Evolutionary conservation across 1,140 invertebrate genomes (phyloP).

Genomic region (Drosophila repleta): DNA sequence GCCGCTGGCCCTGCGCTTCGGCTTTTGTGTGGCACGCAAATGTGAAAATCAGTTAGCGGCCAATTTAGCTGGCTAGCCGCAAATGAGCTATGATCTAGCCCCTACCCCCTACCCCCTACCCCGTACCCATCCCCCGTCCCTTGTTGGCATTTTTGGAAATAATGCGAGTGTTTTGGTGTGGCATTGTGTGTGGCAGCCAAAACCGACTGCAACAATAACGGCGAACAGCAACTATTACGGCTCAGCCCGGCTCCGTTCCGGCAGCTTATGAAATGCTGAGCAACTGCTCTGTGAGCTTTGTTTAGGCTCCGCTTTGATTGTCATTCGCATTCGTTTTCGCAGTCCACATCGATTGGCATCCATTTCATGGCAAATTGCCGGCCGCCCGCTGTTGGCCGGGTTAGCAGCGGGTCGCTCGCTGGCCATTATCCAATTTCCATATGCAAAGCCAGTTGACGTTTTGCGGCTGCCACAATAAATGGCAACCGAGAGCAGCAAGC

Average conservation of each 20-base stretch:
- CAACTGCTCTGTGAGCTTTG: constrained; percentile 1
- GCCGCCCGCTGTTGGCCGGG: background rate
- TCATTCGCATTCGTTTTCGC: constrained; percentile 6
- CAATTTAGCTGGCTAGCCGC: constrained; percentile 70
- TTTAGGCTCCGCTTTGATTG: constrained; percentile 21
- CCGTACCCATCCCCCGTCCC: background rate
- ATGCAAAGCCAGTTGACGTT: constrained; percentile 78
- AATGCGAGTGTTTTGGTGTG: constrained; percentile 75
- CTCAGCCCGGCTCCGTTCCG: too few relatives aligned
- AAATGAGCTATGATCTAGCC: constrained; percentile 48
- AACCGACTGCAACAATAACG: constrained; percentile 20
- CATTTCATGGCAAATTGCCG: constrained; percentile 34
- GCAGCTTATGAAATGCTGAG: constrained; percentile 34
- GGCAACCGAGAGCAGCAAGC: constrained; percentile 20
- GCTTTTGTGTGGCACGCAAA: constrained; percentile 46
- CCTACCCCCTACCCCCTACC: background rate
- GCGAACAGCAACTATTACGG: background rate
- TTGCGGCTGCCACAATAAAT: constrained; percentile 66
- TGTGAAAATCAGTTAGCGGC: constrained; percentile 78
- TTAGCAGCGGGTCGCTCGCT: constrained; percentile 37
- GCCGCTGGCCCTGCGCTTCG: constrained; percentile 6
- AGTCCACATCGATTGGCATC: constrained; percentile 28
- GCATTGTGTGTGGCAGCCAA: constrained; percentile 62
- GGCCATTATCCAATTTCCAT: constrained; percentile 80
- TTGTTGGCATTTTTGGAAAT: constrained; percentile 30